Conservation (phyloP, 2,888 invertebrate species). For the Melanotus villosus region DNA sequence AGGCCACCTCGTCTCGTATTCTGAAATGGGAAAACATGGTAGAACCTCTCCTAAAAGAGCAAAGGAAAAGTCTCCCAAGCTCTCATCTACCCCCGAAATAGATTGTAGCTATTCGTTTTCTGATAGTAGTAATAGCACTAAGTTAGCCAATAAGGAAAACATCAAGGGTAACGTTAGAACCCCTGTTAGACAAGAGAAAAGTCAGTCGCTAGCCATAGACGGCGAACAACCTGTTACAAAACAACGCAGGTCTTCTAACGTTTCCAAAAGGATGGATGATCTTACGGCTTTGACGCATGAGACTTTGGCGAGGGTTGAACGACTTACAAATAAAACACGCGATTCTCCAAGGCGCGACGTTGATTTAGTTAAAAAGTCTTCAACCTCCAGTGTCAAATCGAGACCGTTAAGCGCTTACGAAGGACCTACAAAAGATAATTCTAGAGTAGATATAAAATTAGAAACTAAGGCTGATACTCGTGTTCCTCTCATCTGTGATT, state of each 20-base stretch:
- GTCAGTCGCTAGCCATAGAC: background rate
- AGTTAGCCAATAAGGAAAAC: slow-evolving; percentile 53
- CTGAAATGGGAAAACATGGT: slow-evolving; percentile 59
- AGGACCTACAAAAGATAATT: slow-evolving; percentile 23
- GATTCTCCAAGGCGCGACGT: slow-evolving; percentile 54
- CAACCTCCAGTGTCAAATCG: slow-evolving; percentile 21
- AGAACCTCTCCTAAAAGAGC: slow-evolving; percentile 37
- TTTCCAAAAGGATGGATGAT: slow-evolving; percentile 75
- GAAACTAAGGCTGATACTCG: slow-evolving; percentile 39
- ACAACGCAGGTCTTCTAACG: slow-evolving; percentile 53
- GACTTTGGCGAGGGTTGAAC: slow-evolving; percentile 78
- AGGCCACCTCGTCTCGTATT: slow-evolving; percentile 58
- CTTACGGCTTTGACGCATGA: slow-evolving; percentile 77
- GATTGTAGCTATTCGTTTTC: slow-evolving; percentile 22
- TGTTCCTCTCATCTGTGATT: slow-evolving; percentile 37
- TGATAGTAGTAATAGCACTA: slow-evolving; percentile 29
- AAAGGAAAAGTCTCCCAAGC: slow-evolving; percentile 29
- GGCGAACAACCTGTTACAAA: slow-evolving; percentile 10
- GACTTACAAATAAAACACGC: slow-evolving; percentile 69
- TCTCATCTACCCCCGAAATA: slow-evolving; percentile 42
- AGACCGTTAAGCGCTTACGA: slow-evolving; percentile 29
- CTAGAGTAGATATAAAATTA: slow-evolving; percentile 20
- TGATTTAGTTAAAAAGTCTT: slow-evolving; percentile 16
- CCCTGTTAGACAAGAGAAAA: slow-evolving; percentile 21
- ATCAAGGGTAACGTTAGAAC: slow-evolving; percentile 46